Evolutionary conservation across 1,140 invertebrate genomes (phyloP), one percentile per base, ranked within the genome.

Genomic region (Zaprionus ghesquierei): DNA sequence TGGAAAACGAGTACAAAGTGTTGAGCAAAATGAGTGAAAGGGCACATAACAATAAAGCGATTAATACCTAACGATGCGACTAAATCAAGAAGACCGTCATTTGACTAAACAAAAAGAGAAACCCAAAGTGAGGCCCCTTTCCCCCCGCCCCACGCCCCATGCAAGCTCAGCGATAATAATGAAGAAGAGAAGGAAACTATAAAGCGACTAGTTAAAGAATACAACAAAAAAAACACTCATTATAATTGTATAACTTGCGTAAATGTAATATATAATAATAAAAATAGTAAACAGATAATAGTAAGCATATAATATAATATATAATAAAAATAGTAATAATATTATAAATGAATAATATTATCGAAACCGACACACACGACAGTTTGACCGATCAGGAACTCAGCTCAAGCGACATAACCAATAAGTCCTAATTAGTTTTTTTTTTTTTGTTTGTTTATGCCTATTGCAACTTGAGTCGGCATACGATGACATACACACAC

Each of bases 1-100:
- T 53, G 33, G 62, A 54, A 38, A 74, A 81, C 75, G 75, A 90
- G 85, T 89, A 89, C 85, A 85, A 87, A 86, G 64, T 55, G 71
- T 84, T 77, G 59, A 62, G 69, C 63, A 55, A 75, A 66, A 49
- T 64, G 59, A 75, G 72, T 70, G 60, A 75, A 70, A 74, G 13
- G 69, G 69, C 70, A 58, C 59, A 65, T 59, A 53, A 53, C 18
- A 58, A 73, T 54, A 68, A 66, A 56, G 50, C 23, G 20, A 58
- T 58, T 6, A 63, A 35, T 64, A 66, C 35, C 6, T 38, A 38
- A 41, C 35, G n/a, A 55, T 13, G 35, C 13, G 41, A 46, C 9
- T 46, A 54, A 27, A 56, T 33, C 38, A 61, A 27, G 18, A 33
- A 62, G 10, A 61, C 51, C 41, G 41, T 38, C 9, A 59, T 77